phyloP scores from a whole-genome alignment of 2,797 vertebrate genomes.

The Brachymystax lenok region DNA sequence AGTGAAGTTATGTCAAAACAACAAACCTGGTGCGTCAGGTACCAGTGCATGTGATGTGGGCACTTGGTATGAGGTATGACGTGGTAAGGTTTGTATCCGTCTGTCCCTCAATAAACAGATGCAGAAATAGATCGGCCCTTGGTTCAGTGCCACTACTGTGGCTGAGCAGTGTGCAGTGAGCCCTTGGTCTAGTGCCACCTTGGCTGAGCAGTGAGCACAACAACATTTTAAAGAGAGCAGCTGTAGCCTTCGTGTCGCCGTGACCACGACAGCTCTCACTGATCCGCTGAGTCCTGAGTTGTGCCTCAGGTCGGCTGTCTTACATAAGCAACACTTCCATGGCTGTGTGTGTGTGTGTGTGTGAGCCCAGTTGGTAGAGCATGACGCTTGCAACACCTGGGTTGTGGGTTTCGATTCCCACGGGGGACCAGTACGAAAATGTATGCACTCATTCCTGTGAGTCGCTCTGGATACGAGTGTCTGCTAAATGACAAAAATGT shows the following conservation, averaged over 20 bases:
- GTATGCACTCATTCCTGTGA: too few relatives aligned
- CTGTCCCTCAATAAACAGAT: slow-evolving; percentile 50
- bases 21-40: background rate
- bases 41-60: background rate
- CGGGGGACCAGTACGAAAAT: too few relatives aligned
- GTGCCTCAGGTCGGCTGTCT: slow-evolving; percentile 10
- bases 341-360: background rate
- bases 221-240: slow-evolving; percentile 44
- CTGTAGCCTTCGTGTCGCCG: slow-evolving; percentile 60
- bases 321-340: slow-evolving; percentile 39
- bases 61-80: too few relatives aligned
- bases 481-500: background rate
- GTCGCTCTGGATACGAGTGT: too few relatives aligned
- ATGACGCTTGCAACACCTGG: too few relatives aligned
- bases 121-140: slow-evolving; percentile 58
- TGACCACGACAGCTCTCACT: slow-evolving; percentile 10
- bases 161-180: slow-evolving; percentile 22
- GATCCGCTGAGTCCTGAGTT: slow-evolving; percentile 18
- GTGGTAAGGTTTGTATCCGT: slow-evolving; percentile 18
- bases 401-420: too few relatives aligned
- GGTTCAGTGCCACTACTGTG: slow-evolving; percentile 53
- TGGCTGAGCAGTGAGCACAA: slow-evolving; percentile 22
- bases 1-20: background rate
- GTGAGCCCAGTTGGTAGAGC: background rate
- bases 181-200: slow-evolving; percentile 56